Evolutionary conservation across 2,113 vertebrate species (phyloP).

Genomic region (Ctenomys sociabilis): DNA sequence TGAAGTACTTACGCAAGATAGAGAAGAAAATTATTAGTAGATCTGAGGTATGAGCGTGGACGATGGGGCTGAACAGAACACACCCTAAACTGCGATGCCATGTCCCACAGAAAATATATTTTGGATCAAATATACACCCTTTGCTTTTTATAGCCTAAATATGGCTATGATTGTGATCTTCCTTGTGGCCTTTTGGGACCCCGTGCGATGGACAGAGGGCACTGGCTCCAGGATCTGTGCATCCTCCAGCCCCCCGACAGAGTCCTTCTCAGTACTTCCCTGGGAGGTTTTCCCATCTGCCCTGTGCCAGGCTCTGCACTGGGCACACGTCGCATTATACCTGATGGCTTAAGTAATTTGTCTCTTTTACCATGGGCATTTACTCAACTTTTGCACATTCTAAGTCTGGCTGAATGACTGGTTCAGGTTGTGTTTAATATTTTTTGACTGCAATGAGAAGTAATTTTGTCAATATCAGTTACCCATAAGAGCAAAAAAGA

Average conservation of each 20-base stretch:
- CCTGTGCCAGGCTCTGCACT: background rate
- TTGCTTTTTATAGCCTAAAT: background rate
- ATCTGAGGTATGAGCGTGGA: background rate
- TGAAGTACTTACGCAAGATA: background rate
- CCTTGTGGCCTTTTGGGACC: background rate
- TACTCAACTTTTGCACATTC: background rate
- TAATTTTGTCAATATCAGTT: background rate
- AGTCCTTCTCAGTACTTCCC: background rate
- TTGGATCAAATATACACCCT: background rate
- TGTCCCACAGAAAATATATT: background rate
- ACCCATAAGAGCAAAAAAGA: fast-evolving
- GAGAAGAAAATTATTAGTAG: background rate
- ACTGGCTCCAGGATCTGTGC: background rate
- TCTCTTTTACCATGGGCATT: background rate
- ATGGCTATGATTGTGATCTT: background rate
- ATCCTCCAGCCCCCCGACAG: background rate
- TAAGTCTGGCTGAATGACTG: background rate
- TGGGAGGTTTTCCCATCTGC: background rate
- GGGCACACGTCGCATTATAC: background rate
- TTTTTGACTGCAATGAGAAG: background rate
- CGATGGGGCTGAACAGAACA: background rate
- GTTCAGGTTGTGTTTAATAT: background rate
- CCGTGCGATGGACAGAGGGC: background rate
- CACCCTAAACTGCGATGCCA: background rate
- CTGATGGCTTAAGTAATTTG: background rate